phyloP scores from a whole-genome alignment of 2,113 vertebrate species.

The Atlantisia rogersi region DNA sequence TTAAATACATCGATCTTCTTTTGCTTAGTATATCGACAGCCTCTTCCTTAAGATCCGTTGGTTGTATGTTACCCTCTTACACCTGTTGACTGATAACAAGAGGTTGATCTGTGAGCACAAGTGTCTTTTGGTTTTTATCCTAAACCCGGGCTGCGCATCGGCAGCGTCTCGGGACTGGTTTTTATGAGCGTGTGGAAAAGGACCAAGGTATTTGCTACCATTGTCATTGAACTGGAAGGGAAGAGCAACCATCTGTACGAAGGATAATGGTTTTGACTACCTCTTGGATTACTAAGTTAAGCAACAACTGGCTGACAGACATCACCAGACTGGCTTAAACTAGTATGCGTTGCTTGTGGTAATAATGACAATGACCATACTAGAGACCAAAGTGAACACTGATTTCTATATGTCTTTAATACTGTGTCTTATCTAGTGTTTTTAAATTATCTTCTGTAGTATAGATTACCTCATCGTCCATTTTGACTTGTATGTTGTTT shows the following conservation, averaged over 20 bases:
- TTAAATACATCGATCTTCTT: slow-evolving; percentile 63
- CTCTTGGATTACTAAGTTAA: slow-evolving; percentile 75
- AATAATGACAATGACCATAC: slow-evolving; percentile 73
- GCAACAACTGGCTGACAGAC: slow-evolving; percentile 64
- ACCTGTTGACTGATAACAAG: slow-evolving; percentile 54
- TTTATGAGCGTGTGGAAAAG: slow-evolving; percentile 54
- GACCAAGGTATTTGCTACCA: slow-evolving; percentile 56
- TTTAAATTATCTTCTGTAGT: slow-evolving; percentile 81
- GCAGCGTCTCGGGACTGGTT: slow-evolving; percentile 24
- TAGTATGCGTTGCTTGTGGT: slow-evolving; percentile 69
- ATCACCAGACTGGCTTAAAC: slow-evolving; percentile 75
- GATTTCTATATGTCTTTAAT: slow-evolving; percentile 79
- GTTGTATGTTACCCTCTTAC: slow-evolving; percentile 66
- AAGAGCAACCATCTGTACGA: slow-evolving; percentile 56
- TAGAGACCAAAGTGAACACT: slow-evolving; percentile 85
- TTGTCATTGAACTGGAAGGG: slow-evolving; percentile 54
- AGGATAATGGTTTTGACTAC: slow-evolving; percentile 73
- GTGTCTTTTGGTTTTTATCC: background rate
- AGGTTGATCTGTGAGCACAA: slow-evolving; percentile 53
- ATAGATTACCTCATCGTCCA: slow-evolving; percentile 80
- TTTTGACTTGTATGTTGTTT: slow-evolving; percentile 81
- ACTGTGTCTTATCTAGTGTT: slow-evolving; percentile 80
- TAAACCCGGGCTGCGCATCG: slow-evolving; percentile 32
- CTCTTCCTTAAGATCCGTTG: slow-evolving; percentile 67
- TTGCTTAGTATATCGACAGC: slow-evolving; percentile 67